Conservation (phyloP, 2,888 invertebrate species). For the Cerastoderma edule region DNA sequence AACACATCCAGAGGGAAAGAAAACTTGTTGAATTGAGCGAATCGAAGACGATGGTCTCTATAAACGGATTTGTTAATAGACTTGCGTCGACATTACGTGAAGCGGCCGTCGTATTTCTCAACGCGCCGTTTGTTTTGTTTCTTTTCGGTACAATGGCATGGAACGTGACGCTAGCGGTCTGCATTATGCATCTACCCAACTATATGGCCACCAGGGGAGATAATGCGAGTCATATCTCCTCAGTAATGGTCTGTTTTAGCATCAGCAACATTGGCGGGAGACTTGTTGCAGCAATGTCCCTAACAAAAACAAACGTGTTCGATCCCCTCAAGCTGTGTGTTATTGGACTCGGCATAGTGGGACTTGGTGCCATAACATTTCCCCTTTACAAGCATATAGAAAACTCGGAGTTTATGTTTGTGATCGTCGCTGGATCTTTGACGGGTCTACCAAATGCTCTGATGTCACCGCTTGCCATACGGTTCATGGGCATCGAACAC, state of each 20-base stretch:
- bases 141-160: conserved; percentile 23
- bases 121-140: conserved; percentile 12
- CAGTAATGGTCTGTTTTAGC: no score
- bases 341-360: background rate
- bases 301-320: background rate
- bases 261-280: no score
- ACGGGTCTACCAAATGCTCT: background rate
- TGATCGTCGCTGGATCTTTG: background rate
- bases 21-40: no score
- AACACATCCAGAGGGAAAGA: background rate
- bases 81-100: no score
- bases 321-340: background rate
- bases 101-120: background rate
- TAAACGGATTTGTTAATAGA: no score
- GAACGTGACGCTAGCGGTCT: conserved; percentile 27
- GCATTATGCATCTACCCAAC: conserved; percentile 22
- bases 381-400: background rate
- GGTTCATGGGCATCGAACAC: background rate
- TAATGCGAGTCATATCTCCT: background rate
- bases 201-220: background rate
- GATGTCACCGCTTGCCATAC: background rate
- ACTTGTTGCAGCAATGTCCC: no score
- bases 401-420: background rate
- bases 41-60: no score
- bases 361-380: background rate